These are phyloP conservation scores for Apis florea DNA, from an alignment of 1,140 invertebrate genomes.

Conservation along the genomic window DNA sequence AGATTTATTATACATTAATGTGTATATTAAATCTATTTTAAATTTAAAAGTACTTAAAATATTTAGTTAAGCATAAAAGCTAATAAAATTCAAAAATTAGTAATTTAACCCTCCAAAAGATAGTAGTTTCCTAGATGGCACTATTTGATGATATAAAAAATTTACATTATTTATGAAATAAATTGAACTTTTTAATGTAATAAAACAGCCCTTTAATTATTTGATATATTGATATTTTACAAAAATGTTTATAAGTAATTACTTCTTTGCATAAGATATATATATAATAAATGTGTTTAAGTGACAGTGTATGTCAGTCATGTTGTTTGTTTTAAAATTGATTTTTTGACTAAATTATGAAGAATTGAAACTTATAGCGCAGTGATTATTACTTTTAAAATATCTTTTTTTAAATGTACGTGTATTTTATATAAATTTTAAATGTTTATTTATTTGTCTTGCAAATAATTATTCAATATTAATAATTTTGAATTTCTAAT, in stretches of 20 bases:
- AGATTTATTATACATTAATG: no score
- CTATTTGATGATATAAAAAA: constrained; percentile 22
- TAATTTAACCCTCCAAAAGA: not conserved
- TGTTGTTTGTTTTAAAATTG: constrained; percentile 37
- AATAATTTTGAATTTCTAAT: not conserved
- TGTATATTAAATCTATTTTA: not conserved
- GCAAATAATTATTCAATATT: not conserved
- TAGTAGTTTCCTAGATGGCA: constrained; percentile 17
- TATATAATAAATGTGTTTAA: constrained; percentile 4
- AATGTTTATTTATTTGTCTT: not conserved
- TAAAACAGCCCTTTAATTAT: not conserved
- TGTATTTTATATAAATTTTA: constrained; percentile 3
- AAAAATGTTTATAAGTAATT: constrained; percentile 14
- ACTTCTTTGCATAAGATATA: not conserved
- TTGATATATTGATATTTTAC: constrained; percentile 16
- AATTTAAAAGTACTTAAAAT: not conserved
- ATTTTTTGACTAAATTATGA: constrained; percentile 11
- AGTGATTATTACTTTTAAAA: constrained; percentile 1
- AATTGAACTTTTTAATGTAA: constrained; percentile 31
- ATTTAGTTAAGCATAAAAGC: not conserved
- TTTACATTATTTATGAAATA: constrained; percentile 26
- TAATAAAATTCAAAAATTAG: not conserved
- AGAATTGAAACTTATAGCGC: constrained; percentile 24
- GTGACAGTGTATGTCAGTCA: constrained; percentile 29
- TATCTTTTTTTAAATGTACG: constrained; percentile 51